Conservation (phyloP, 2,888 invertebrate genomes). For the Mechanitis messenoides region DNA sequence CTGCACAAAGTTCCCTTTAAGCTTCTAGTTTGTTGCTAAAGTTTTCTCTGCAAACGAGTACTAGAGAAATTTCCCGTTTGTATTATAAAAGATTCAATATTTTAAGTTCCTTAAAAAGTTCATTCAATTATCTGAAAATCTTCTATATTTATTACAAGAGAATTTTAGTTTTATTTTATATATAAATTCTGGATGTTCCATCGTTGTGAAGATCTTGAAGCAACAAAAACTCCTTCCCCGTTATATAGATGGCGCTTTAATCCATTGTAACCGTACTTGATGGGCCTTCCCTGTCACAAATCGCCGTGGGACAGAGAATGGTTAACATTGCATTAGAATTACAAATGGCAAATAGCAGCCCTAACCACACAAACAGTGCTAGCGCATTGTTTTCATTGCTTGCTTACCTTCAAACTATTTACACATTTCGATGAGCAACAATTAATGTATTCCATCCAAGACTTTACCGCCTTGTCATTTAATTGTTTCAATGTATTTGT, state of each 20-base stretch:
- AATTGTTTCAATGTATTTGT: background rate
- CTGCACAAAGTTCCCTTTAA: slow-evolving; percentile 13
- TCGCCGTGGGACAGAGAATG: slow-evolving; percentile 19
- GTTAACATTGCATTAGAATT: background rate
- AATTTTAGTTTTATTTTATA: background rate
- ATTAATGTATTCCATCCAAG: background rate
- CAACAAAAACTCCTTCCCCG: slow-evolving; percentile 37
- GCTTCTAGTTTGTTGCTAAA: slow-evolving; percentile 19
- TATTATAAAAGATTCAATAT: slow-evolving; percentile 10
- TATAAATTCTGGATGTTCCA: too few relatives aligned
- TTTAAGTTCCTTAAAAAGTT: slow-evolving; percentile 7
- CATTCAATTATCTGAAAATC: too few relatives aligned
- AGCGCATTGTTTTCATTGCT: slow-evolving; percentile 1
- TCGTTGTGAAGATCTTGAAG: background rate
- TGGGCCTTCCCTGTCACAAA: slow-evolving; percentile 31
- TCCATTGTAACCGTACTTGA: slow-evolving; percentile 62
- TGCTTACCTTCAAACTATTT: background rate
- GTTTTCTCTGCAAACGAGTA: slow-evolving; percentile 9
- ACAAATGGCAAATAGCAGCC: slow-evolving; percentile 3
- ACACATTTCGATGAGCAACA: background rate
- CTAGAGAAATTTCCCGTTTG: slow-evolving; percentile 13
- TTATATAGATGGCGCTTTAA: slow-evolving; percentile 58
- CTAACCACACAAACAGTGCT: background rate
- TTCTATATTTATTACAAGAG: too few relatives aligned
- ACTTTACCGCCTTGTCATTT: background rate